phyloP scores from a whole-genome alignment of 1,140 invertebrate genomes.

The Magallana angulata region DNA sequence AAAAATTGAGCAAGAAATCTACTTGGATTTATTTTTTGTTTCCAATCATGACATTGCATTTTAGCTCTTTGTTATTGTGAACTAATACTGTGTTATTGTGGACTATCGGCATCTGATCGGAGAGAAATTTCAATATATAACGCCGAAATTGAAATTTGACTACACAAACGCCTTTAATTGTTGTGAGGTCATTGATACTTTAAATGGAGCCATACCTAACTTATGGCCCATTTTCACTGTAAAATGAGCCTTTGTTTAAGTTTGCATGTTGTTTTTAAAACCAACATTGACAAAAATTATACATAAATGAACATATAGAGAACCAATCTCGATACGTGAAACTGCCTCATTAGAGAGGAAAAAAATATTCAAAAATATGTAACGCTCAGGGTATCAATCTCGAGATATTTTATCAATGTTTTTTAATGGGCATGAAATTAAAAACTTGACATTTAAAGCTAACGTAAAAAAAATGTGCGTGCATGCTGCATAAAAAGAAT shows the following conservation, averaged over 20 bases:
- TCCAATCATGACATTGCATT: not conserved
- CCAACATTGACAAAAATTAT: not conserved
- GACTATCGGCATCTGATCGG: not conserved
- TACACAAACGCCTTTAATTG: not conserved
- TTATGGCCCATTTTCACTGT: not conserved
- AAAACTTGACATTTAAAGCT: slow-evolving; percentile 20
- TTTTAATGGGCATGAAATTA: slow-evolving; percentile 34
- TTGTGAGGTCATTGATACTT: not conserved
- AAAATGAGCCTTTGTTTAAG: not conserved
- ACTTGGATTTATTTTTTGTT: not conserved
- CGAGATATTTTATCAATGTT: slow-evolving; percentile 24
- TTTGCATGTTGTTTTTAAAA: not conserved
- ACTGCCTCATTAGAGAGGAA: not conserved
- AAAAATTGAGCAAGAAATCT: too few relatives aligned
- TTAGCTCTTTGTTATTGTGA: not conserved
- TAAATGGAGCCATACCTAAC: not conserved
- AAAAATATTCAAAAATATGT: not conserved
- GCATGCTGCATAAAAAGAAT: not conserved
- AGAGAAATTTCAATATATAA: slow-evolving; percentile 18
- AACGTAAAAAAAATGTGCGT: not conserved
- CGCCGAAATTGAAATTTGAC: slow-evolving; percentile 16
- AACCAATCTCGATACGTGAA: not conserved
- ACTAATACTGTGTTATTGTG: not conserved
- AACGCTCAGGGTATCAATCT: not conserved
- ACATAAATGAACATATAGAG: not conserved